Conservation (phyloP, 2,113 vertebrate genomes). For the Nycticorax nycticorax region DNA sequence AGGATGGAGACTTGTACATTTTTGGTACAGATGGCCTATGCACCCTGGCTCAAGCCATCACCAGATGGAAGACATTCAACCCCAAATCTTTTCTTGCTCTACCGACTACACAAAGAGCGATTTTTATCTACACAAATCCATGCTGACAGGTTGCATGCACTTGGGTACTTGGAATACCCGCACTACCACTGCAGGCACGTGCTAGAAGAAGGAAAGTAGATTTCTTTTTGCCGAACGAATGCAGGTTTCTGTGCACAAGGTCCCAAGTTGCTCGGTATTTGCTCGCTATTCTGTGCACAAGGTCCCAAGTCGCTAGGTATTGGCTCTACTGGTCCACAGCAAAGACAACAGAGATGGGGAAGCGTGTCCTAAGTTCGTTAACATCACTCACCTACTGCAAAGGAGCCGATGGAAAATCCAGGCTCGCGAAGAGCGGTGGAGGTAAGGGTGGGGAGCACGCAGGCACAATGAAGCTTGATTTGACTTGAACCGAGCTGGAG, state of each 20-base stretch:
- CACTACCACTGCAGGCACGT: neutral
- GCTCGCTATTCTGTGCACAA: neutral
- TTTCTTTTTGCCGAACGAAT: neutral
- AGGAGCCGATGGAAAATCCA: neutral
- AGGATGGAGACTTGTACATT: neutral
- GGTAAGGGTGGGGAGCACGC: neutral
- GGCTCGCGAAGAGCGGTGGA: neutral
- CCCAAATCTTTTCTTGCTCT: neutral
- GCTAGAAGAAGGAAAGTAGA: neutral
- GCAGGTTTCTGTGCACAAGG: neutral
- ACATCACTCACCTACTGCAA: neutral
- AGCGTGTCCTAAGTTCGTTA: neutral
- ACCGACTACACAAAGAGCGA: neutral
- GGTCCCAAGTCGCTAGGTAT: neutral
- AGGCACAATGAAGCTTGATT: neutral
- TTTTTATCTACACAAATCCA: neutral
- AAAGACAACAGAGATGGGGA: neutral
- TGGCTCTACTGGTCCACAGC: neutral
- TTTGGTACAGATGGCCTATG: neutral
- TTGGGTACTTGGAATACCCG: neutral
- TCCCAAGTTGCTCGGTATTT: neutral
- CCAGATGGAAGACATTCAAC: neutral
- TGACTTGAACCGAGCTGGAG: neutral
- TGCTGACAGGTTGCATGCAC: neutral
- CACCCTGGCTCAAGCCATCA: neutral